A percentile compares a stretch with the other conserved stretches of the same genome.
These are phyloP conservation scores for Hycleus phaleratus DNA, from an alignment of 1,140 invertebrate species.

Conservation along the genomic window DNA sequence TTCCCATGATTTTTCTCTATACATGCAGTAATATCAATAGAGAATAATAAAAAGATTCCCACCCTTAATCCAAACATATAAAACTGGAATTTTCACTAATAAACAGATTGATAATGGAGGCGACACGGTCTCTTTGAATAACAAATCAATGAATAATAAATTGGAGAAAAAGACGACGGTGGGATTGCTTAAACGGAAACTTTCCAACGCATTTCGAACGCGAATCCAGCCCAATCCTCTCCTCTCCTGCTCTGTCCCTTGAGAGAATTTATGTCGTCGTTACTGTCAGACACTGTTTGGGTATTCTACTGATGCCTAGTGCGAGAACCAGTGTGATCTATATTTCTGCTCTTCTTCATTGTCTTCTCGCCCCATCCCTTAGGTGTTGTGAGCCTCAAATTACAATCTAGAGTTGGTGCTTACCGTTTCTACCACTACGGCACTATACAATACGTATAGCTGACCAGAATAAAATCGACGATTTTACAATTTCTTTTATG, in stretches of 20 bases:
- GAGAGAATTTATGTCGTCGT: slow-evolving; percentile 41
- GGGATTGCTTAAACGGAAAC: no score
- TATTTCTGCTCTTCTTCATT: background rate
- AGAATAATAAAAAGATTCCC: no score
- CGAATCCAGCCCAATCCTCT: slow-evolving; percentile 6
- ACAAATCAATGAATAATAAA: no score
- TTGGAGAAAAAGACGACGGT: no score
- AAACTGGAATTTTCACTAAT: no score
- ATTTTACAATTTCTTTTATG: background rate
- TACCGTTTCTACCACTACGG: slow-evolving; percentile 10
- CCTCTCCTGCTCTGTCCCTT: slow-evolving; percentile 19
- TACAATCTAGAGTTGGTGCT: slow-evolving; percentile 29
- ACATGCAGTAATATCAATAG: no score
- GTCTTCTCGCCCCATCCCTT: slow-evolving; percentile 17
- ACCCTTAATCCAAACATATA: no score
- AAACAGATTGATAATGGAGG: no score
- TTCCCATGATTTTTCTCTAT: no score
- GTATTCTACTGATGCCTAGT: slow-evolving; percentile 28
- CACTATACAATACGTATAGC: slow-evolving; percentile 20
- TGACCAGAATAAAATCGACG: slow-evolving; percentile 33
- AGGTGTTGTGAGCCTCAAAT: slow-evolving; percentile 32
- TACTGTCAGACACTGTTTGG: slow-evolving; percentile 41
- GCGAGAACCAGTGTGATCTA: slow-evolving; percentile 16
- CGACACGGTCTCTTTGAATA: no score
- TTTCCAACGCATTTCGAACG: no score